Evolutionary conservation across 1,140 invertebrate species (phyloP).

Genomic region (Scylla paramamosain): DNA sequence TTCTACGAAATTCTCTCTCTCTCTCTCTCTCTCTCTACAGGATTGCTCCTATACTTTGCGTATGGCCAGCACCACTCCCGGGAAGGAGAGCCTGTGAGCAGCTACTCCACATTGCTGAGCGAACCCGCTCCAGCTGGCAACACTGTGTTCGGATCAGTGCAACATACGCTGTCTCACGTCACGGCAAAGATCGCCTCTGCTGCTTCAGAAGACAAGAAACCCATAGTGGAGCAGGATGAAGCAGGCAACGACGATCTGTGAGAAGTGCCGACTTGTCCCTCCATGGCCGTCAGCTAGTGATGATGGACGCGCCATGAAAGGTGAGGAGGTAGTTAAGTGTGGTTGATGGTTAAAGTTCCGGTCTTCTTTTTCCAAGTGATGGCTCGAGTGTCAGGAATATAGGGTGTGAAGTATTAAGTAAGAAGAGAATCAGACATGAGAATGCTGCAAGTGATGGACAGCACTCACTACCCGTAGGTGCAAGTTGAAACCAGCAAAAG

Average conservation of each 20-base stretch:
- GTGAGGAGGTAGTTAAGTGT: too few relatives aligned
- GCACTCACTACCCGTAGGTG: too few relatives aligned
- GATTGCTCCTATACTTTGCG: conserved; percentile 91
- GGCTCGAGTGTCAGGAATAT: too few relatives aligned
- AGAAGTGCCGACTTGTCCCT: background rate
- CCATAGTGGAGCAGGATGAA: conserved; percentile 56
- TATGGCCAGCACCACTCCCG: conserved; percentile 90
- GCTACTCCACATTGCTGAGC: conserved; percentile 73
- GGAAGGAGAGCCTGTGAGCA: conserved; percentile 72
- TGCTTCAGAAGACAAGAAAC: conserved; percentile 65
- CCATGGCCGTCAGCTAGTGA: too few relatives aligned
- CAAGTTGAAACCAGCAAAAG: too few relatives aligned
- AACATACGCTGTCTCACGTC: conserved; percentile 65
- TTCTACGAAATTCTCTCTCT: too few relatives aligned
- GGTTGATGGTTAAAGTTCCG: too few relatives aligned
- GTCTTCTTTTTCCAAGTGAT: too few relatives aligned
- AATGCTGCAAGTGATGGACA: too few relatives aligned
- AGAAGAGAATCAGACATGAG: too few relatives aligned
- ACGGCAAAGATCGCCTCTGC: conserved; percentile 68
- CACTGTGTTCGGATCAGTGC: conserved; percentile 61
- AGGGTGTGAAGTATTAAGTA: too few relatives aligned
- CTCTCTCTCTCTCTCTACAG: conserved; percentile 81
- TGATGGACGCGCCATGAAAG: too few relatives aligned
- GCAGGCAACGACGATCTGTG: conserved; percentile 51
- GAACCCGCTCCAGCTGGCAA: conserved; percentile 61